Evolutionary conservation across 2,113 vertebrate genomes (phyloP).

Genomic region (Scophthalmus maximus): DNA sequence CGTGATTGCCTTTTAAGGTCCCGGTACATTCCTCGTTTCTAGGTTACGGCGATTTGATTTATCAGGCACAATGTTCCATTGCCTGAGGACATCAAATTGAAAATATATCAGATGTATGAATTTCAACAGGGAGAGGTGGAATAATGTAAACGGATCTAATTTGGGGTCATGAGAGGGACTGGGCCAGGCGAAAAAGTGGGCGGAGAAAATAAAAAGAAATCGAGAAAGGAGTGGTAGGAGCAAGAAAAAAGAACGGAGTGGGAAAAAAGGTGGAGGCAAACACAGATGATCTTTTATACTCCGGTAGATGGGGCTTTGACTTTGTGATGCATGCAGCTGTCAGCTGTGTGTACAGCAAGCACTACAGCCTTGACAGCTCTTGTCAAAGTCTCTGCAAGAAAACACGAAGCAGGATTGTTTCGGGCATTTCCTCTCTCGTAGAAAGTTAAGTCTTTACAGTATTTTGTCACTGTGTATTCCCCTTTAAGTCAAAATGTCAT

Average conservation of each 20-base stretch:
- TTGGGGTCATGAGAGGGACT: slow-evolving; percentile 51
- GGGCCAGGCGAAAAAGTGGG: slow-evolving; percentile 19
- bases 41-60: slow-evolving; percentile 69
- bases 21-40: slow-evolving; percentile 47
- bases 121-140: slow-evolving; percentile 58
- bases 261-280: slow-evolving; percentile 4
- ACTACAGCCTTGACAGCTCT: slow-evolving; percentile 15
- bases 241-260: slow-evolving; percentile 12
- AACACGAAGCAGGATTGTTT: slow-evolving; percentile 24
- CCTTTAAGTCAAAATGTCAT: slow-evolving; percentile 3
- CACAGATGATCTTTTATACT: slow-evolving; percentile 36
- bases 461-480: slow-evolving; percentile 28
- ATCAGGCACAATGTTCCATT: slow-evolving; percentile 50
- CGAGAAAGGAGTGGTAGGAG: neutral
- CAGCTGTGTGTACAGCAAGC: slow-evolving; percentile 27
- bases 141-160: slow-evolving; percentile 72
- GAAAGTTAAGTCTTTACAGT: neutral
- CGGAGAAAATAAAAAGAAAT: slow-evolving; percentile 25
- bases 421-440: neutral
- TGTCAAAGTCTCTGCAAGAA: slow-evolving; percentile 27
- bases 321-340: slow-evolving; percentile 43
- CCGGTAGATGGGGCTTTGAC: slow-evolving; percentile 30
- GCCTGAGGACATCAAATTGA: slow-evolving; percentile 66
- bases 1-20: slow-evolving; percentile 53
- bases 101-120: slow-evolving; percentile 72